Conservation (phyloP, 2,888 invertebrate genomes). For the Elysia crispata region DNA sequence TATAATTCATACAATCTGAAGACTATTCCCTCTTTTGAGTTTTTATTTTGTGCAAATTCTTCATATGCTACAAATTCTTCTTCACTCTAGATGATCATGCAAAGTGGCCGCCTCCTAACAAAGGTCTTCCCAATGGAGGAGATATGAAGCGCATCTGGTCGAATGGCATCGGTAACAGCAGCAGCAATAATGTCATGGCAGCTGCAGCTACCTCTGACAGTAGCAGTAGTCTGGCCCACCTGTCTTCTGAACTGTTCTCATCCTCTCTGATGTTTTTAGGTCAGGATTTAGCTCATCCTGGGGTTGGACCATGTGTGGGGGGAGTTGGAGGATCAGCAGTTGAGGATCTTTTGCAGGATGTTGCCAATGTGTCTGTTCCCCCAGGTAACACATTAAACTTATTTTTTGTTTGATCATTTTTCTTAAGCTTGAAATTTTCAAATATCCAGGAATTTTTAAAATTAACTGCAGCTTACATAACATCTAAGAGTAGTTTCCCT, state of each 20-base stretch:
- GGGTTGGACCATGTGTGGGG: no score
- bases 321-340: no score
- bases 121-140: slow-evolving; percentile 49
- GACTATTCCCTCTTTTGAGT: no score
- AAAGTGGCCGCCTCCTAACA: slow-evolving; percentile 39
- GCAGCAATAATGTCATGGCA: slow-evolving; percentile 33
- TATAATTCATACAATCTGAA: no score
- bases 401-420: no score
- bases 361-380: slow-evolving; percentile 69
- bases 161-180: slow-evolving; percentile 50
- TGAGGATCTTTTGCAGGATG: slow-evolving; percentile 61
- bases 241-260: slow-evolving; percentile 71
- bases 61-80: slow-evolving; percentile 34
- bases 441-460: no score
- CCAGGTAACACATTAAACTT: slow-evolving; percentile 57
- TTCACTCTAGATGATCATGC: slow-evolving; percentile 30
- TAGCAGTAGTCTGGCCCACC: slow-evolving; percentile 62
- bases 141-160: slow-evolving; percentile 59
- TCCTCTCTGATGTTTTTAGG: slow-evolving; percentile 69
- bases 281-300: slow-evolving; percentile 57
- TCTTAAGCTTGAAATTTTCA: no score
- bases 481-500: no score
- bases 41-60: background rate
- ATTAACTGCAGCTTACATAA: no score
- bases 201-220: no score